These are phyloP conservation scores for Gadus macrocephalus DNA, from an alignment of 2,113 vertebrate genomes.

Conservation along the genomic window DNA sequence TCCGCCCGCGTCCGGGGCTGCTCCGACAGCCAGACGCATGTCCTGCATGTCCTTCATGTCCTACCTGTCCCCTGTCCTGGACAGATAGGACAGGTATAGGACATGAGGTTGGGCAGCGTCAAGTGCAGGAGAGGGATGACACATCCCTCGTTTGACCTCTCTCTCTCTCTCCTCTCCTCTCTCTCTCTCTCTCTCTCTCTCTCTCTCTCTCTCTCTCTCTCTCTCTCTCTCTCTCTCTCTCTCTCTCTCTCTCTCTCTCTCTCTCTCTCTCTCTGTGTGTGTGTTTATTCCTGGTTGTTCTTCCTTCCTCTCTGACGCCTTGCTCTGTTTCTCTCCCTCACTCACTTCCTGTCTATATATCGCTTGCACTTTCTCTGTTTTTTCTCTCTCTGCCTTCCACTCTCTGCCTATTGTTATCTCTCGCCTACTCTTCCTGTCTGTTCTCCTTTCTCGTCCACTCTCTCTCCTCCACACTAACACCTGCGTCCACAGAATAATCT, in stretches of 20 bases:
- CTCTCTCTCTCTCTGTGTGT: constrained; percentile 7
- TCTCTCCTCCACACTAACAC: too few species aligned
- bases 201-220: constrained; percentile 2
- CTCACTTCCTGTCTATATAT: background rate
- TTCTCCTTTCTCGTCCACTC: too few species aligned
- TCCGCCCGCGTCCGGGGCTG: too few species aligned
- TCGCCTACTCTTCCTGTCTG: too few species aligned
- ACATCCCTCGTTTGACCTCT: constrained; percentile 6
- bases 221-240: constrained; percentile 11
- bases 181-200: constrained; percentile 1
- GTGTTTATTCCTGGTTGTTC: too few species aligned
- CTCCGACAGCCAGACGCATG: background rate
- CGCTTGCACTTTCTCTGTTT: background rate
- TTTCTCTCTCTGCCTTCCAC: too few species aligned
- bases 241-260: constrained; percentile 2
- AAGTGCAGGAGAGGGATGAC: background rate
- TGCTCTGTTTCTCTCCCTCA: constrained; percentile 1
- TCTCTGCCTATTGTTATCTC: too few species aligned
- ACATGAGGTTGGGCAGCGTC: too few species aligned
- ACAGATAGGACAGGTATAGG: too few species aligned
- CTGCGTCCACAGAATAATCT: too few species aligned
- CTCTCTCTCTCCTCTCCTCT: background rate
- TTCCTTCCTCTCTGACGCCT: background rate
- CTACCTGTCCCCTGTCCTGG: too few species aligned
- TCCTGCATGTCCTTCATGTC: constrained; percentile 12